Evolutionary conservation across 2,113 vertebrate species (phyloP), one percentile per base, ranked within the genome.

Genomic region (Serinus canaria): DNA sequence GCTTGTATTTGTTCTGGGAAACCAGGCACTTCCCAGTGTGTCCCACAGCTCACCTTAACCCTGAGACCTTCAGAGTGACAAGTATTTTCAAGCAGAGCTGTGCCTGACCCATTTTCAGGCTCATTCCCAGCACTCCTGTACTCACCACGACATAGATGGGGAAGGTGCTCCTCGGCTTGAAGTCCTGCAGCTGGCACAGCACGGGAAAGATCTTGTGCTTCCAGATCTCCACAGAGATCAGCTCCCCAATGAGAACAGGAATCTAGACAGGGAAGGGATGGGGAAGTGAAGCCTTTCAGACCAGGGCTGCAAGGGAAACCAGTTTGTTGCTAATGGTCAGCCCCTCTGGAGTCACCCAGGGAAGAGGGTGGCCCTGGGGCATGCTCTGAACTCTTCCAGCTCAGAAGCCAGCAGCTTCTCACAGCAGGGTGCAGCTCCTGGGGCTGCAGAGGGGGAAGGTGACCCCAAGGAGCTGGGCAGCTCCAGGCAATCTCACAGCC

Each of bases 131-230:
- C n/a, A 28, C 8, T 5, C 7, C 20, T 49, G 27, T 37, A 98
- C 99, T 98, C 97, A 99, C 99, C 99, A 99, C 99, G 97, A 99
- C 97, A 15, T 99, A 99, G 92, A 99, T 98, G 49, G 98, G 99
- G 94, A 99, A 99, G 4, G 99, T 99, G 92, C 98, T 99, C 77
- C 98, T 98, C 0, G 99, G 99, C 52, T 98, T 98, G 95, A 99
- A 99, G 96, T 99, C 99, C 69, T 99, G 96, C 82, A 99, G 98
- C 58, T 73, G 98, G 94, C 99, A 99, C 31, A 99, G 90, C 82
- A 99, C 96, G 0, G 99, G 98, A 63, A 99, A 99, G 63, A 99
- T 94, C 84, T 99, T 99, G 82, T 98, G 98, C 94, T 99, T 99
- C 99, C 99, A 99, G 92, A 99, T 94, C 96, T 99, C 99, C 8